Conservation (phyloP, 2,113 vertebrate species). For the Austrofundulus limnaeus region DNA sequence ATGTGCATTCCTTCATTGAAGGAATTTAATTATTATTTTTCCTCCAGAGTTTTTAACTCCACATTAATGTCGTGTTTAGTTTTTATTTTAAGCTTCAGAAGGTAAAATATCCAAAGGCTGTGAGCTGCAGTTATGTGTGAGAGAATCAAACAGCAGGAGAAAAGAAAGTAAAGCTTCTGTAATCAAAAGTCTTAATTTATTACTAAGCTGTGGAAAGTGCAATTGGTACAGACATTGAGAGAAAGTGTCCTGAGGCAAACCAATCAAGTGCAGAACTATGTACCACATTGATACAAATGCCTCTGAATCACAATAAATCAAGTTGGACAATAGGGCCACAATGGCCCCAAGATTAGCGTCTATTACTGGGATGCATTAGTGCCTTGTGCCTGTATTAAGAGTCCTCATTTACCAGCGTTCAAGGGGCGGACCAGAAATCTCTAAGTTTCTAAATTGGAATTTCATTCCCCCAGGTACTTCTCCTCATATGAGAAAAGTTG, state of each 20-base stretch:
- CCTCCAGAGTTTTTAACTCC: no score
- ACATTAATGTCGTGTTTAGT: background rate
- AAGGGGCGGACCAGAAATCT: constrained; percentile 77
- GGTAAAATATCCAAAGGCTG: no score
- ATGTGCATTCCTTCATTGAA: no score
- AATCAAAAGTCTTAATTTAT: constrained; percentile 57
- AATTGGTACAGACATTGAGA: constrained; percentile 36
- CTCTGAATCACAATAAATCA: constrained; percentile 69
- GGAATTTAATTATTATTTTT: no score
- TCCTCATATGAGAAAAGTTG: constrained; percentile 83
- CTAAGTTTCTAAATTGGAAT: constrained; percentile 85
- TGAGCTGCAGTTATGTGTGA: constrained; percentile 6
- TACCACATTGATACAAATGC: constrained; percentile 46
- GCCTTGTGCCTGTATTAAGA: constrained; percentile 71
- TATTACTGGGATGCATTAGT: constrained; percentile 75
- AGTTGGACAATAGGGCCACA: constrained; percentile 70
- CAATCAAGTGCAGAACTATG: constrained; percentile 46
- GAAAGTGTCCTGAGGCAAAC: constrained; percentile 48
- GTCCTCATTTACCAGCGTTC: constrained; percentile 77
- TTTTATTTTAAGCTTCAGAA: no score
- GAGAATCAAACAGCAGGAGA: background rate
- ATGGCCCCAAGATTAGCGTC: constrained; percentile 75
- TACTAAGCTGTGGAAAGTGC: constrained; percentile 24
- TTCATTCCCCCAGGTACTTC: constrained; percentile 83
- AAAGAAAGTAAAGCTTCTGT: constrained; percentile 32